Conservation (phyloP, 2,888 invertebrate genomes). For the Neoitamus cyanurus region DNA sequence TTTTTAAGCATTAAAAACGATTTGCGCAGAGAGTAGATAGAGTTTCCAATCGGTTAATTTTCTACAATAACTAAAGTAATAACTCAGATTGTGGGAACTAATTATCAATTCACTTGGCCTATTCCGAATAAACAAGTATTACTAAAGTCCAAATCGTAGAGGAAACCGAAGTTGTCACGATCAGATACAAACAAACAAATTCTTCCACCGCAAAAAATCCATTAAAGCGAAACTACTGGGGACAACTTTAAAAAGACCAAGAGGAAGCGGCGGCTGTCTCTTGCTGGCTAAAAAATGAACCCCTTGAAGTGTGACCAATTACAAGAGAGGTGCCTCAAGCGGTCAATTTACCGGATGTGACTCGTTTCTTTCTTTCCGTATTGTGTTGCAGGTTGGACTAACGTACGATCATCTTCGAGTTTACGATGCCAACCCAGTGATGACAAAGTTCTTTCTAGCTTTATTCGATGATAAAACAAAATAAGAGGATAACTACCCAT, state of each 20-base stretch:
- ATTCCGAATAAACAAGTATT: not conserved
- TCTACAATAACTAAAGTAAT: not conserved
- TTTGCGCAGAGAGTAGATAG: too few relatives aligned
- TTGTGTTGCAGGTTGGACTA: not conserved
- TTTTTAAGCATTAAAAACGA: too few relatives aligned
- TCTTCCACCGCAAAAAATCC: not conserved
- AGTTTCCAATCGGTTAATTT: too few relatives aligned
- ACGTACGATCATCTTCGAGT: not conserved
- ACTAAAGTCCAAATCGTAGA: conserved; percentile 2
- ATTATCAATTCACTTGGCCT: conserved; percentile 11
- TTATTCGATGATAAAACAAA: not conserved
- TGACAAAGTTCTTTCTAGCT: not conserved
- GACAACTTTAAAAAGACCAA: not conserved
- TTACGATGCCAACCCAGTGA: not conserved
- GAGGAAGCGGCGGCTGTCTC: conserved; percentile 13
- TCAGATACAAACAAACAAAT: conserved; percentile 1
- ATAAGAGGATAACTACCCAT: not conserved
- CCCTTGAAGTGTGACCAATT: conserved; percentile 47
- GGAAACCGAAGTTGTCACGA: conserved; percentile 12
- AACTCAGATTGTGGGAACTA: not conserved
- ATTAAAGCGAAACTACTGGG: conserved; percentile 8
- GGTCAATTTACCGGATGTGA: conserved; percentile 35
- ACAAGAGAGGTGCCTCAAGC: conserved; percentile 26
- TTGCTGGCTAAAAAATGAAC: conserved; percentile 14
- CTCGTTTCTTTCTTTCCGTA: conserved; percentile 37